Base-by-base conservation (phyloP, 2,797 vertebrate genomes). In the Clarias platycephalus region DNA sequence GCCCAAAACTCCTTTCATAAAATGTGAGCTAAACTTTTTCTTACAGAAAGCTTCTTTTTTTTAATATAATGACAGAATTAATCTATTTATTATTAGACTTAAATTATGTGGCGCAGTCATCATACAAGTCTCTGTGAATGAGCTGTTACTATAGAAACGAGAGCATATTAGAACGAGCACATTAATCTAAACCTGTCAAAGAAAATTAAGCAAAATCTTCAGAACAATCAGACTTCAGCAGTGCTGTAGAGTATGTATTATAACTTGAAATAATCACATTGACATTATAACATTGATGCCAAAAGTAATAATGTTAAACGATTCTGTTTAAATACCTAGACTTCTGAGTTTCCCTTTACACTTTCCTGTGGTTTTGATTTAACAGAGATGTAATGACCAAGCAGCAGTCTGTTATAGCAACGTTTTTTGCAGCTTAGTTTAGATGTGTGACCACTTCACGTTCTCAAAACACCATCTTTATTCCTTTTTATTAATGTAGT, bases 91-190 rank as follows among this genome's bases (percentile, higher is more conserved):
- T 31, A 57, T 57, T 75, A 57, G 16, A 18, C 49, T 31, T 57
- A 31, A 55, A 31, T 57, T 12, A 22, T 12, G 72, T 57, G 49
- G 49, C 4, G 4, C 3, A 26, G 28, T 15, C 1, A 26, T 26
- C 3, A 4, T 57, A 20, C 72, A 31, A 12, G 72, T 57, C 49
- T 26, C 49, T 57, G 49, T 75, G 53, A 75, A 75, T 31, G 72
- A 55, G 16, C 72, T 57, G 72, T 75, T 75, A 9, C 72, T 57
- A 75, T 75, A 57, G 72, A 57, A 75, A 75, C 71, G 10, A 57
- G 8, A 75, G 53, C 49, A 57, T 31, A 31, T 75, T 57, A 20
- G 16, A 75, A 31, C 0, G 18, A 31, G 53, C 22, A 4, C 26
- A 75, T 75, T 75, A 31, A 75, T 53, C 5, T 75, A 75, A 31